phyloP scores from a whole-genome alignment of 1,140 invertebrate species.

The Campoletis sonorensis region DNA sequence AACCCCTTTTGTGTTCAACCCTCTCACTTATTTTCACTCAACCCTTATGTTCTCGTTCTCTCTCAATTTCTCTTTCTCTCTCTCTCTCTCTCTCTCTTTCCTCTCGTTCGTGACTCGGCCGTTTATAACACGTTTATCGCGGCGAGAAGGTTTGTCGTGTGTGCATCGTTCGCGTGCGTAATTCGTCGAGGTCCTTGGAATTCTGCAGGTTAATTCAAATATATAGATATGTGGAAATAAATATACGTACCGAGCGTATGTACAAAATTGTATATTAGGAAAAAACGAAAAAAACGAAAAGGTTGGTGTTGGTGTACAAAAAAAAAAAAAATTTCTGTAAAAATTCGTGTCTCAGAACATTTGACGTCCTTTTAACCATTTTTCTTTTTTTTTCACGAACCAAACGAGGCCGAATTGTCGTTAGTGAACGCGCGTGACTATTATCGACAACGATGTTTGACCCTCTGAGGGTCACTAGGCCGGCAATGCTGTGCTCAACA shows the following conservation, averaged over 20 bases:
- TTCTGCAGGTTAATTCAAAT: not conserved
- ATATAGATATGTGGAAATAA: too few species aligned
- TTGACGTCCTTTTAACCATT: too few species aligned
- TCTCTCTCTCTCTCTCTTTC: not conserved
- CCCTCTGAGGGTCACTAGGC: constrained; percentile 6
- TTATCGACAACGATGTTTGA: not conserved
- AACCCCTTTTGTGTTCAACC: not conserved
- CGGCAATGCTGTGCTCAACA: not conserved
- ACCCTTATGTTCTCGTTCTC: not conserved
- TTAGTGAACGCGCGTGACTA: constrained; percentile 6
- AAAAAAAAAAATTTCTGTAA: not conserved
- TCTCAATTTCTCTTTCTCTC: not conserved
- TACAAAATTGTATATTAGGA: too few species aligned
- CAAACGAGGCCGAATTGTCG: not conserved
- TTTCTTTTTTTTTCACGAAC: not conserved
- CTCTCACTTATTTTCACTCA: not conserved
- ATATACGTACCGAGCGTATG: too few species aligned
- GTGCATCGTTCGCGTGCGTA: too few species aligned
- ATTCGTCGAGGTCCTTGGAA: not conserved
- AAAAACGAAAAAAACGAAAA: too few species aligned
- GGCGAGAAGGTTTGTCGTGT: too few species aligned
- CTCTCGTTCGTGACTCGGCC: not conserved
- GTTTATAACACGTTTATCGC: not conserved
- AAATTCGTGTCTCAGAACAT: not conserved
- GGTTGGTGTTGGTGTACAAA: not conserved